Conservation (phyloP, 53 echinoderm and acorn worm species). For the Paelopatides confundens region DNA sequence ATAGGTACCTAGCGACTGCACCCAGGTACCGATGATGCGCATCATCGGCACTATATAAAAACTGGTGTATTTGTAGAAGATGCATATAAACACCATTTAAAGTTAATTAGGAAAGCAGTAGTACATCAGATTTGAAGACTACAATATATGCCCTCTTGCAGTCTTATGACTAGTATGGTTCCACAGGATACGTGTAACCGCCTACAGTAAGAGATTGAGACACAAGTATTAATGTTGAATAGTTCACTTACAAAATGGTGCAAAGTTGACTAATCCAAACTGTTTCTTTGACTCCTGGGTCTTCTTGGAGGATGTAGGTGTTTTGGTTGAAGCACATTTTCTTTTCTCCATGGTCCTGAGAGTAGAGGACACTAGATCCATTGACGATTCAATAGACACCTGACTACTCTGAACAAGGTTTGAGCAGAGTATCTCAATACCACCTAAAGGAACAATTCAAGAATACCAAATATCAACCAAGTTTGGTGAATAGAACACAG, state of each 20-base stretch:
- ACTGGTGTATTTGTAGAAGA: no score
- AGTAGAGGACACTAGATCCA: slow-evolving; percentile 91
- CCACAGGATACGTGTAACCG: no score
- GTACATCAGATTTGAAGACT: no score
- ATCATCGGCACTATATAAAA: no score
- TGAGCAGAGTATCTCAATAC: slow-evolving; percentile 84
- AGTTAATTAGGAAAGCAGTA: no score
- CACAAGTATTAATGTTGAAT: background rate
- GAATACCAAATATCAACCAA: no score
- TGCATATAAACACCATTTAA: no score
- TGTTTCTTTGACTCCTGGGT: slow-evolving; percentile 77
- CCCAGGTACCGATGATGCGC: no score
- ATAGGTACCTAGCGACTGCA: no score
- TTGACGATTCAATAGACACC: slow-evolving; percentile 80
- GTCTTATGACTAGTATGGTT: no score
- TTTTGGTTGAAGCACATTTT: slow-evolving; percentile 5
- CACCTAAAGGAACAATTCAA: slow-evolving; percentile 63
- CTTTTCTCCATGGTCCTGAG: slow-evolving; percentile 69
- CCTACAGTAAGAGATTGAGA: background rate
- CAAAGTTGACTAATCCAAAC: slow-evolving; percentile 94
- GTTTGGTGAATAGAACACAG: no score
- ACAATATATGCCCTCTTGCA: no score
- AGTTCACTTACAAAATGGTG: slow-evolving; percentile 81
- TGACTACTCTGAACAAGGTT: slow-evolving; percentile 93
- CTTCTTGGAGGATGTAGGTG: slow-evolving; percentile 22